Conservation (phyloP, 1,140 invertebrate genomes). For the Halictus rubicundus region DNA sequence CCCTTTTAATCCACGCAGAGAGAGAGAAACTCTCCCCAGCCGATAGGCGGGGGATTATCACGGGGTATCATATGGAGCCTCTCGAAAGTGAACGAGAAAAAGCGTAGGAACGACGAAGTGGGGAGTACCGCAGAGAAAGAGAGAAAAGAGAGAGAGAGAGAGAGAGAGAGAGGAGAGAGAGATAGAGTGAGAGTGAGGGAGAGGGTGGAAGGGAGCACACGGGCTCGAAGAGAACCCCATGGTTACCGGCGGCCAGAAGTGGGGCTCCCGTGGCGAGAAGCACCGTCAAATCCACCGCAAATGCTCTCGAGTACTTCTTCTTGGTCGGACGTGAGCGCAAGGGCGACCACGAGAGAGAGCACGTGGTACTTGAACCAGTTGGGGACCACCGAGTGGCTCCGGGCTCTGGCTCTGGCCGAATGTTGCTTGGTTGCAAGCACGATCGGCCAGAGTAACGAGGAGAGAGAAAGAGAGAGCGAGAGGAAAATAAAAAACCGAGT, state of each 20-base stretch:
- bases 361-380: conserved; percentile 79
- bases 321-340: conserved; percentile 78
- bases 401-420: conserved; percentile 52
- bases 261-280: conserved; percentile 72
- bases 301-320: conserved; percentile 77
- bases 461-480: conserved; percentile 6
- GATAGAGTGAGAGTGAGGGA: neutral
- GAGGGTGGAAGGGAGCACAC: too few species aligned
- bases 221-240: conserved; percentile 61
- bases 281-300: conserved; percentile 79
- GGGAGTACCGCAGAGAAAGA: neutral
- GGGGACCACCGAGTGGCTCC: conserved; percentile 72
- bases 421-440: conserved; percentile 53
- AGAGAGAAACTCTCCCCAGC: conserved; percentile 47
- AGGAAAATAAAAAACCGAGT: conserved; percentile 21
- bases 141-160: conserved; percentile 23
- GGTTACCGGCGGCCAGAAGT: conserved; percentile 71
- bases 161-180: neutral
- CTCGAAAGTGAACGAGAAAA: conserved; percentile 63
- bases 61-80: conserved; percentile 78
- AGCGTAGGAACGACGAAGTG: conserved; percentile 47
- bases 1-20: conserved; percentile 67
- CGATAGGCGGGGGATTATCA: conserved; percentile 76
- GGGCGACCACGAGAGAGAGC: conserved; percentile 73
- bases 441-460: conserved; percentile 49